Evolutionary conservation across 2,797 vertebrate genomes (phyloP).

Genomic region (Acipenser ruthenus): DNA sequence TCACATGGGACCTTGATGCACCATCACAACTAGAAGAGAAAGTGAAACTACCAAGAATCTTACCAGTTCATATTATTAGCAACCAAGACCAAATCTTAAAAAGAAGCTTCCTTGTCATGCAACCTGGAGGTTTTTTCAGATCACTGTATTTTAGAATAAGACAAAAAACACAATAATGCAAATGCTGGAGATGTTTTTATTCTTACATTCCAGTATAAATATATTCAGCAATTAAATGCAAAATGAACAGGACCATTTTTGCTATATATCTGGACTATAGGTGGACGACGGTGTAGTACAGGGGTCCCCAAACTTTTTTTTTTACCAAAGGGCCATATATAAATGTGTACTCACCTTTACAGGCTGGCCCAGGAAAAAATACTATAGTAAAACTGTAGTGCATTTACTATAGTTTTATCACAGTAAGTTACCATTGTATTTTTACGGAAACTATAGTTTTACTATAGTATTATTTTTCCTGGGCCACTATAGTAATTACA

Average conservation of each 20-base stretch:
- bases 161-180: conserved; percentile 26
- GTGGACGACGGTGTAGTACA: conserved; percentile 24
- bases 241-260: no score
- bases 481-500: no score
- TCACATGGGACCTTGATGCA: conserved; percentile 5
- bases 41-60: not conserved
- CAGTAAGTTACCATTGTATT: no score
- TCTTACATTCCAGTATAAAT: no score
- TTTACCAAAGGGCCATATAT: not conserved
- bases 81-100: not conserved
- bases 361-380: no score
- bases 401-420: no score
- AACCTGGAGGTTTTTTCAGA: not conserved
- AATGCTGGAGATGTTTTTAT: no score
- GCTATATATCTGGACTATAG: conserved; percentile 27
- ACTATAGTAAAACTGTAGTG: not conserved
- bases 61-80: conserved; percentile 3
- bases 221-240: no score
- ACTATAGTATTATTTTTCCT: no score
- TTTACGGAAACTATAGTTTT: no score
- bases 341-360: not conserved
- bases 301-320: not conserved
- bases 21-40: conserved; percentile 12
- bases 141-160: conserved; percentile 25
- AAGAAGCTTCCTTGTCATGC: not conserved